Conservation (phyloP, 2,888 invertebrate genomes). For the Apomyelois bistriatella region DNA sequence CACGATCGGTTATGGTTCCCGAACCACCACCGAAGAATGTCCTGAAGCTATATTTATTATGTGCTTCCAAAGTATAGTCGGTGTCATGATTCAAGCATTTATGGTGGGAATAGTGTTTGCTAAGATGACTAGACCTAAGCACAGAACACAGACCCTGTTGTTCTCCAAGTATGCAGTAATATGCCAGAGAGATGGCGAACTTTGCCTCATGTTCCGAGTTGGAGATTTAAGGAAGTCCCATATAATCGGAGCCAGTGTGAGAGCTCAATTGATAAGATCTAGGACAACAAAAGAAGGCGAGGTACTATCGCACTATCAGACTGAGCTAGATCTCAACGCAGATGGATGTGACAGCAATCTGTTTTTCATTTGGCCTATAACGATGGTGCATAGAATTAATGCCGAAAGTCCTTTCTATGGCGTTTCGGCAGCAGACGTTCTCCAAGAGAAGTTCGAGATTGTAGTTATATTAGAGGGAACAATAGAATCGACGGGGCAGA, state of each 20-base stretch:
- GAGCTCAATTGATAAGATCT: constrained; percentile 90
- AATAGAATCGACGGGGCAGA: constrained; percentile 89
- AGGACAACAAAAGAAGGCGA: constrained; percentile 93
- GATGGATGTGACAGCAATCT: constrained; percentile 90
- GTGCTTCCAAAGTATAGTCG: constrained; percentile 93
- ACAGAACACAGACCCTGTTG: constrained; percentile 92
- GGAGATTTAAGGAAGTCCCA: constrained; percentile 95
- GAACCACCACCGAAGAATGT: constrained; percentile 92
- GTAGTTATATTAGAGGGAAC: constrained; percentile 91
- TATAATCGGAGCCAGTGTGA: constrained; percentile 92
- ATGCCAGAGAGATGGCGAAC: constrained; percentile 89
- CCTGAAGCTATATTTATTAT: constrained; percentile 93
- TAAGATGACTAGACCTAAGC: constrained; percentile 94
- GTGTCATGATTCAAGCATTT: constrained; percentile 89
- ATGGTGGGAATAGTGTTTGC: constrained; percentile 93
- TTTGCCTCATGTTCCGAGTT: constrained; percentile 92
- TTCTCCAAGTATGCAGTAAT: constrained; percentile 92
- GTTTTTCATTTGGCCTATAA: constrained; percentile 96
- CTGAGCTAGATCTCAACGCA: constrained; percentile 84
- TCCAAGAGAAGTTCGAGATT: constrained; percentile 89
- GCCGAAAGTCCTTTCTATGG: constrained; percentile 90
- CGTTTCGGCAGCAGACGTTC: constrained; percentile 89
- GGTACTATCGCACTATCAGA: constrained; percentile 88
- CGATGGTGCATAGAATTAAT: constrained; percentile 92
- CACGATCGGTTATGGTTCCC: constrained; percentile 93